A percentile compares a stretch with the other conserved stretches of the same genome.
Conservation (phyloP, 2,888 invertebrate species). For the Troglohyphantes excavatus region DNA sequence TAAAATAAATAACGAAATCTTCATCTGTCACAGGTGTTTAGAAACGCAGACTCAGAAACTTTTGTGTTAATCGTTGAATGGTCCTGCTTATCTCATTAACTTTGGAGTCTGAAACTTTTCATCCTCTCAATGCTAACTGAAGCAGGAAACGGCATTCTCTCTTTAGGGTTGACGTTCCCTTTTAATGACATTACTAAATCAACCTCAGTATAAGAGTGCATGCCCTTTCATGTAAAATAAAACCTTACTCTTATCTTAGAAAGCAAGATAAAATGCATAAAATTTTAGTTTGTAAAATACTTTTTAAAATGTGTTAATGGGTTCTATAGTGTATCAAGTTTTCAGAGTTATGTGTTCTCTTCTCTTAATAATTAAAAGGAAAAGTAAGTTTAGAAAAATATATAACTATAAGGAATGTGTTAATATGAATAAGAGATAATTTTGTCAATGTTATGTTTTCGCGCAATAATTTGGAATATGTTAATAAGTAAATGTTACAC, state of each 20-base stretch:
- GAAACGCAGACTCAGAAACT: neutral
- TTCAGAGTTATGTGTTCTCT: no score
- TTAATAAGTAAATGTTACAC: no score
- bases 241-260: neutral
- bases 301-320: no score
- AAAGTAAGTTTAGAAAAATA: no score
- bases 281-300: neutral
- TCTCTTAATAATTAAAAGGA: no score
- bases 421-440: no score
- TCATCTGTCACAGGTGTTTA: neutral
- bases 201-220: neutral
- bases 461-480: no score
- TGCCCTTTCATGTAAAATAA: neutral
- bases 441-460: no score
- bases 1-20: neutral
- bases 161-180: neutral
- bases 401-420: no score
- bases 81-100: conserved; percentile 1
- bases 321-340: no score
- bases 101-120: neutral
- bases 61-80: neutral
- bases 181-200: neutral
- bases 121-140: neutral
- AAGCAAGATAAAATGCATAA: neutral
- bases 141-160: neutral